Conservation (phyloP, 1,140 invertebrate genomes). For the Ptiloglossa arizonensis region DNA sequence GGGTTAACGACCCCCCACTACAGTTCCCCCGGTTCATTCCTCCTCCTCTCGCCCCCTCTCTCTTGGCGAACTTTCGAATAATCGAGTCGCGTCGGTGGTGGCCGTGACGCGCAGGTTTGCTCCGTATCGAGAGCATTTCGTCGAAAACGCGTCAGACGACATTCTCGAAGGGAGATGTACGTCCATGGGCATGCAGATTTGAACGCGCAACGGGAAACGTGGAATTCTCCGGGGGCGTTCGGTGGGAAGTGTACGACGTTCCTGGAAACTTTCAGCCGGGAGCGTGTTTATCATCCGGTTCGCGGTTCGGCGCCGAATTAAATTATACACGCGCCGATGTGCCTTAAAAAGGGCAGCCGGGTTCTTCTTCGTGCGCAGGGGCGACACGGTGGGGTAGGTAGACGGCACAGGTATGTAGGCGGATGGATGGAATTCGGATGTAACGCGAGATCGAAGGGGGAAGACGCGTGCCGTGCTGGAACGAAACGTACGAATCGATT, state of each 20-base stretch:
- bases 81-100: too few species aligned
- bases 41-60: too few species aligned
- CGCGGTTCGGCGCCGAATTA: conserved; percentile 64
- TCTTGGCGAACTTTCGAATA: background rate
- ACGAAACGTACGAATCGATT: conserved; percentile 51
- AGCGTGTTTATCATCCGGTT: conserved; percentile 75
- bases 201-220: background rate
- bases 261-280: conserved; percentile 65
- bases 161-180: conserved; percentile 6
- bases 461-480: conserved; percentile 7
- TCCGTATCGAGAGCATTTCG: background rate
- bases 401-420: conserved; percentile 8
- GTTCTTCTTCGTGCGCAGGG: background rate
- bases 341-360: conserved; percentile 67
- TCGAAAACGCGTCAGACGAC: background rate
- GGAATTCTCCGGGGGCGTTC: conserved; percentile 9
- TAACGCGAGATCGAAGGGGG: conserved; percentile 46
- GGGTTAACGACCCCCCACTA: background rate
- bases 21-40: too few species aligned
- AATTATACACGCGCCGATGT: conserved; percentile 73
- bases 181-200: conserved; percentile 37
- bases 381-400: background rate
- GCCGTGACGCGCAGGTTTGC: too few species aligned
- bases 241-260: too few species aligned
- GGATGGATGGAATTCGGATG: conserved; percentile 44